Evolutionary conservation across 1,140 invertebrate species (phyloP), one percentile per base, ranked within the genome.

Genomic region (Trachymyrmex cornetzi): DNA sequence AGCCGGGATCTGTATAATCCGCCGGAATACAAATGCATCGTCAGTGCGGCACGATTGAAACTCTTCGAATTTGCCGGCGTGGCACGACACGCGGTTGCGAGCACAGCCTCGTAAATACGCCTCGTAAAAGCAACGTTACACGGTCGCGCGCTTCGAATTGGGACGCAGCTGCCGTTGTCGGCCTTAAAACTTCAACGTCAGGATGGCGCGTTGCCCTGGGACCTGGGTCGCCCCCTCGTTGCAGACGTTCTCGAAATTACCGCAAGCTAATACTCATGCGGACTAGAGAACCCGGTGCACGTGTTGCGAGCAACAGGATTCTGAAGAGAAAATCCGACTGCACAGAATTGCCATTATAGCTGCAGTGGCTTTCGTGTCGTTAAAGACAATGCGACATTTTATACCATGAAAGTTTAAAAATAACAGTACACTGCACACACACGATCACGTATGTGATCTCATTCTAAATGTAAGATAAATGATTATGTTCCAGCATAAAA

Each of bases 101-200:
- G 19, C 19, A 44, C 19, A 24, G 22, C 7, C 77, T 63, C 85
- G 85, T 86, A 86, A 86, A 82, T 71, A 81, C 55, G 79, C 27
- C 64, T 86, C 84, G 84, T 86, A 82, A 82, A 82, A 77, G 77
- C 61, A 24, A 71, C 85, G 48, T 71, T 86, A 53, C 64, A 66
- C 27, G 75, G n/a, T 81, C 64, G 66, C 55, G 55, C 50, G 77
- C 44, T 64, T 63, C 66, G 55, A 86, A 86, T 87, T 82, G 75
- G 66, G 67, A 87, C 77, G 55, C 85, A 87, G 85, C 77, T 82
- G 85, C 77, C 19, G 64, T 64, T 38, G 64, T 12, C 44, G 53
- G 71, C 44, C 57, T 85, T 85, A 77, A 85, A 85, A 85, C 81
- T 85, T 77, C 38, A 38, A 63, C 81, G 19, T 59, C 55, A 24